Conservation (phyloP, 1,140 invertebrate genomes). For the Penaeus indicus region DNA sequence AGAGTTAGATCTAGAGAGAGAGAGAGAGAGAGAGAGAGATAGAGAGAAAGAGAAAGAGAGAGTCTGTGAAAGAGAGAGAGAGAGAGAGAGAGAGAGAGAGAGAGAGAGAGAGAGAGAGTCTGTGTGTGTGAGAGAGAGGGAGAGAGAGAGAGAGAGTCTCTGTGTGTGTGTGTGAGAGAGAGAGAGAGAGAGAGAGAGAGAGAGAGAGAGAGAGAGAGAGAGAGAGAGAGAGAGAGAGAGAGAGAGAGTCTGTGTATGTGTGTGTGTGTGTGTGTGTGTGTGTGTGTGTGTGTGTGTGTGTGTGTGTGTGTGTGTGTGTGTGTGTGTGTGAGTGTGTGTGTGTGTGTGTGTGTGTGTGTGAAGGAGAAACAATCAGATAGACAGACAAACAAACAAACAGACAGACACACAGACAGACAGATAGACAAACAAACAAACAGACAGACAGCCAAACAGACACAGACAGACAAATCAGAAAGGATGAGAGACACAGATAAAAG, state of each 20-base stretch:
- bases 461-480: background rate
- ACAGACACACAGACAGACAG: background rate
- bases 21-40: background rate
- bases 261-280: background rate
- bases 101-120: background rate
- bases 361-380: background rate
- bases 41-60: background rate
- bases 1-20: background rate
- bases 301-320: no score
- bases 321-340: no score
- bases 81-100: background rate
- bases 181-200: no score
- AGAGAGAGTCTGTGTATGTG: background rate
- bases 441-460: background rate
- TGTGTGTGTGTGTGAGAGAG: no score
- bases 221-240: background rate
- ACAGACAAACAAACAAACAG: background rate
- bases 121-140: background rate
- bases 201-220: background rate
- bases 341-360: no score
- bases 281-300: background rate
- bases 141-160: background rate
- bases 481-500: background rate
- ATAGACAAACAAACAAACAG: background rate
- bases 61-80: background rate